These are phyloP conservation scores for Ibidorhyncha struthersii DNA, from an alignment of 2,113 vertebrate species.

Conservation along the genomic window DNA sequence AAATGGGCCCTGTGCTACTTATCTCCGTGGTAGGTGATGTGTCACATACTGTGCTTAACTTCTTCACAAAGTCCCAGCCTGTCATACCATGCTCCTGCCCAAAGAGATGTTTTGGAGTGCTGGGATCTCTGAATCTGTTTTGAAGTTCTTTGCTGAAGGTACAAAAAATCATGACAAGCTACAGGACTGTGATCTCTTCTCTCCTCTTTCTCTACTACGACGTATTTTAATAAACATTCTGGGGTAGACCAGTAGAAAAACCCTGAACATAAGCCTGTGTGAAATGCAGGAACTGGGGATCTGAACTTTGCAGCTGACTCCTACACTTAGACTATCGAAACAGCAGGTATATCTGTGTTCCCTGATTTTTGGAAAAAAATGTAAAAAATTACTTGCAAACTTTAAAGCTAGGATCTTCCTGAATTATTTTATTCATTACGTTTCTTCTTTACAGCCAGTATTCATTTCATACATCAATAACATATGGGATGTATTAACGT, in stretches of 20 bases:
- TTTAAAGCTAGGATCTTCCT: not conserved
- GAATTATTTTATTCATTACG: not conserved
- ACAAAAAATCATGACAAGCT: not conserved
- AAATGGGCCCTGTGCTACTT: not conserved
- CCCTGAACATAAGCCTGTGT: not conserved
- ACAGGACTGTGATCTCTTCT: not conserved
- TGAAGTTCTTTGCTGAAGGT: not conserved
- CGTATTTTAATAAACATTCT: not conserved
- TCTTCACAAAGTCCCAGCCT: not conserved
- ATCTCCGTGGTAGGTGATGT: accelerated
- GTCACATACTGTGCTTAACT: not conserved
- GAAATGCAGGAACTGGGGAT: not conserved
- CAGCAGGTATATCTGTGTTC: not conserved
- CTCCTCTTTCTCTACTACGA: not conserved
- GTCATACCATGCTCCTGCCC: not conserved
- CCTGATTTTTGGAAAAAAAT: not conserved
- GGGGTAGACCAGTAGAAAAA: not conserved
- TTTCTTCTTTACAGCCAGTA: not conserved
- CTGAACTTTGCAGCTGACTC: not conserved
- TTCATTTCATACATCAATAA: constrained; percentile 9
- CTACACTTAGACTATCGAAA: not conserved
- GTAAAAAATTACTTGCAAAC: not conserved
- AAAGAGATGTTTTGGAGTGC: not conserved
- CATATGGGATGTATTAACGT: not conserved
- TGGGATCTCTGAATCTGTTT: not conserved